Percentiles rank a stretch among this genome's conserved stretches.
Evolutionary conservation across 2,888 invertebrate species (phyloP).

Genomic region (Netelia fuscicornis): DNA sequence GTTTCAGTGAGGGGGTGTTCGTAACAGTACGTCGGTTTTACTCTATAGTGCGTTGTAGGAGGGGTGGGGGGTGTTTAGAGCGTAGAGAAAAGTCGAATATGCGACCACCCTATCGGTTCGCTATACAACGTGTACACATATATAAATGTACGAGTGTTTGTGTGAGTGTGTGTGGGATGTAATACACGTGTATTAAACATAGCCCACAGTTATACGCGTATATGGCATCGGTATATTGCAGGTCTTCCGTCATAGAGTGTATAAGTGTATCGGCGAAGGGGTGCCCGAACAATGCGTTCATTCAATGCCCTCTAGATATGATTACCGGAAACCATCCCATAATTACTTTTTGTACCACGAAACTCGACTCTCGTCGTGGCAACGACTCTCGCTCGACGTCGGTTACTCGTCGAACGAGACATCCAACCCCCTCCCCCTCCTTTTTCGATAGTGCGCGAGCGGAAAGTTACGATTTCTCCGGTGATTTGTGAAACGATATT

Average conservation of each 20-base stretch:
- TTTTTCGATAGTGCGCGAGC: constrained; percentile 21
- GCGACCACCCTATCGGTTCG: constrained; percentile 37
- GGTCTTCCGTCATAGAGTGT: constrained; percentile 65
- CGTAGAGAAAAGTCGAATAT: constrained; percentile 51
- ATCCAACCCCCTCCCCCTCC: too few relatives aligned
- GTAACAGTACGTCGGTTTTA: constrained; percentile 57
- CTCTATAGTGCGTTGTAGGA: constrained; percentile 1
- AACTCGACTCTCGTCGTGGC: constrained; percentile 66
- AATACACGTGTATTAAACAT: constrained; percentile 44
- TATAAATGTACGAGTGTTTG: background rate
- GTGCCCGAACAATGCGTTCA: constrained; percentile 83
- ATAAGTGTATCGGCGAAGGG: constrained; percentile 81
- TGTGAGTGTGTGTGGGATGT: background rate
- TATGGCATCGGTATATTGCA: constrained; percentile 7
- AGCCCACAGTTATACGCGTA: constrained; percentile 32
- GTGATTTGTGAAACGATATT: constrained; percentile 38
- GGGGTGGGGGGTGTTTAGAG: constrained; percentile 47
- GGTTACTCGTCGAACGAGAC: constrained; percentile 33
- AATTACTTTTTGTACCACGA: constrained; percentile 84
- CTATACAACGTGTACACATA: constrained; percentile 22
- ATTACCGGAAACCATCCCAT: constrained; percentile 84
- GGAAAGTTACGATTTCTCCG: constrained; percentile 27
- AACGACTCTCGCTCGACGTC: constrained; percentile 67
- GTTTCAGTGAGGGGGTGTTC: constrained; percentile 51
- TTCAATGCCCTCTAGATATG: constrained; percentile 84